Percentiles rank a stretch among this genome's conserved stretches.
Evolutionary conservation across 2,797 vertebrate genomes (phyloP).

Genomic region (Crocidura indochinensis): DNA sequence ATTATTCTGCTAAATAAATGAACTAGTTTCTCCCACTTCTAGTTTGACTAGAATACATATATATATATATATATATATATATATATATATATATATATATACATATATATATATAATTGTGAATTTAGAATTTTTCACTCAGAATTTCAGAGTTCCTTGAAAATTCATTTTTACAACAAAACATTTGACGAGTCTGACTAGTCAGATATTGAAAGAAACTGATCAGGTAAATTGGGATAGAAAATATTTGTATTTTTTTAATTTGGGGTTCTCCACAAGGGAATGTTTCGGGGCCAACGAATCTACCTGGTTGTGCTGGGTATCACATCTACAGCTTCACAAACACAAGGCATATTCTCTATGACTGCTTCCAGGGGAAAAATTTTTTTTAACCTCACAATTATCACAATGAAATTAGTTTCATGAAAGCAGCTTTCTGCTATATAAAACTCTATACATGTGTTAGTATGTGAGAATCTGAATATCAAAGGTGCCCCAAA

Average conservation of each 20-base stretch:
- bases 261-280: not conserved
- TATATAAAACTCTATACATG: slow-evolving; percentile 44
- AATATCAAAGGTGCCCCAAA: slow-evolving; percentile 81
- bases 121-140: slow-evolving; percentile 3
- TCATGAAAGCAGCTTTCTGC: slow-evolving; percentile 6
- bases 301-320: no score
- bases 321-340: no score
- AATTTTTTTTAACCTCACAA: not conserved
- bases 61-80: no score
- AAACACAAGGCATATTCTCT: no score
- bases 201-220: slow-evolving; percentile 34
- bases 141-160: slow-evolving; percentile 10
- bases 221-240: not conserved
- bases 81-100: no score
- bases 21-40: not conserved
- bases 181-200: not conserved
- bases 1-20: not conserved
- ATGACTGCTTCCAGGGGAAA: no score
- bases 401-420: not conserved
- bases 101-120: slow-evolving; percentile 1
- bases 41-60: slow-evolving; percentile 36
- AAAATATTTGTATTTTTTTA: not conserved
- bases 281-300: no score
- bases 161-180: slow-evolving; percentile 15
- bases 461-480: slow-evolving; percentile 67